These are phyloP conservation scores for Eidolon helvum DNA, from an alignment of 2,113 vertebrate genomes.

Conservation along the genomic window DNA sequence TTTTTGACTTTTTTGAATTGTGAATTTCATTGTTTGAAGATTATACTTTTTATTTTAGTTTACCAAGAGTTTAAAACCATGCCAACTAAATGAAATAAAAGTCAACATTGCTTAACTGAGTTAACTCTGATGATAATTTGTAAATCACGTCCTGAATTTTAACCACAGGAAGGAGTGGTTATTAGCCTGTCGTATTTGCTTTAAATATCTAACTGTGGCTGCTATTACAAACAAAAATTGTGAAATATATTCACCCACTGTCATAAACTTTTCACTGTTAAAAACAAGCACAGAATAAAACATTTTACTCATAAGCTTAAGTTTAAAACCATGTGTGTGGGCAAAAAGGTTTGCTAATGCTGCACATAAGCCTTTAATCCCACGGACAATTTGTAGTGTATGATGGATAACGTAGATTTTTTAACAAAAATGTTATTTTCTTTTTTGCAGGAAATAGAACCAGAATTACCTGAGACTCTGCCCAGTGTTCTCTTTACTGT, in stretches of 20 bases:
- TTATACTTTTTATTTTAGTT: background rate
- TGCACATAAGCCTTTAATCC: background rate
- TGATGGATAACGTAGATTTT: background rate
- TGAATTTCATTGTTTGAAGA: background rate
- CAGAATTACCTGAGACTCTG: background rate
- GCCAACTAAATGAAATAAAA: background rate
- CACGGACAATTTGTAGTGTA: too few species aligned
- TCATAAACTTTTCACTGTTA: conserved; percentile 28
- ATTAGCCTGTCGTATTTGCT: conserved; percentile 13
- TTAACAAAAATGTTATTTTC: background rate
- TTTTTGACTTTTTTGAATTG: background rate
- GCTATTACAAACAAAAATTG: conserved; percentile 31
- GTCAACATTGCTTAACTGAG: background rate
- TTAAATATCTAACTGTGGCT: conserved; percentile 38
- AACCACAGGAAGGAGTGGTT: conserved; percentile 39
- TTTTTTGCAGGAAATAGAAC: conserved; percentile 10
- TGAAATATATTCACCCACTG: conserved; percentile 13
- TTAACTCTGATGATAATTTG: background rate
- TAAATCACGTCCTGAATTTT: conserved; percentile 50
- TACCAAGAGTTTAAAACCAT: conserved; percentile 6
- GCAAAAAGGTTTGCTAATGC: background rate
- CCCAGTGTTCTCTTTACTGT: background rate
- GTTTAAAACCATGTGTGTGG: background rate
- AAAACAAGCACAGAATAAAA: conserved; percentile 23
- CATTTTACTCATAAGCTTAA: background rate